Conservation (phyloP, 2,113 vertebrate species). For the Hemibagrus wyckioides region DNA sequence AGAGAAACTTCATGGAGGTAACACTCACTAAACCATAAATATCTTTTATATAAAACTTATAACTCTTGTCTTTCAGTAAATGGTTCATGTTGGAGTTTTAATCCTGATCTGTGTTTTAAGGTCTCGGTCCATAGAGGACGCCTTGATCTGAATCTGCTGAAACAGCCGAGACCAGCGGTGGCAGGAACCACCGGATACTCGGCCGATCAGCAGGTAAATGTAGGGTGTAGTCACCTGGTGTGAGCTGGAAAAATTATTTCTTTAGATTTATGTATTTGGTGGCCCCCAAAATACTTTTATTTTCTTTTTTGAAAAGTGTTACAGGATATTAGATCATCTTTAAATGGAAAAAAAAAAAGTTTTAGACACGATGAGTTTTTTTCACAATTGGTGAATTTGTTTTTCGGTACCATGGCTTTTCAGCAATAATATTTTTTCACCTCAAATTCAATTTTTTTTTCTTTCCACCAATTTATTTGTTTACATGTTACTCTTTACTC, state of each 20-base stretch:
- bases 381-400: no score
- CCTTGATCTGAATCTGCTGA: conserved; percentile 54
- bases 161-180: not conserved
- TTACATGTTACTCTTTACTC: no score
- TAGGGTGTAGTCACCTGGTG: not conserved
- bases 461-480: no score
- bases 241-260: no score
- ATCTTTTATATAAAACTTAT: not conserved
- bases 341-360: not conserved
- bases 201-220: conserved; percentile 3
- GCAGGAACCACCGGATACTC: not conserved
- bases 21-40: no score
- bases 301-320: no score
- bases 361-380: no score
- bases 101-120: conserved; percentile 55
- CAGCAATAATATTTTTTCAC: no score
- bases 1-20: conserved; percentile 77
- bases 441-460: no score
- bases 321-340: no score
- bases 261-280: not conserved
- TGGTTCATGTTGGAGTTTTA: not conserved
- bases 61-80: not conserved
- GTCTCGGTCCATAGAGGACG: conserved; percentile 74
- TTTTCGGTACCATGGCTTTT: no score
- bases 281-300: not conserved